These are phyloP conservation scores for Heteronetta atricapilla DNA, from an alignment of 2,113 vertebrate species.

Conservation along the genomic window DNA sequence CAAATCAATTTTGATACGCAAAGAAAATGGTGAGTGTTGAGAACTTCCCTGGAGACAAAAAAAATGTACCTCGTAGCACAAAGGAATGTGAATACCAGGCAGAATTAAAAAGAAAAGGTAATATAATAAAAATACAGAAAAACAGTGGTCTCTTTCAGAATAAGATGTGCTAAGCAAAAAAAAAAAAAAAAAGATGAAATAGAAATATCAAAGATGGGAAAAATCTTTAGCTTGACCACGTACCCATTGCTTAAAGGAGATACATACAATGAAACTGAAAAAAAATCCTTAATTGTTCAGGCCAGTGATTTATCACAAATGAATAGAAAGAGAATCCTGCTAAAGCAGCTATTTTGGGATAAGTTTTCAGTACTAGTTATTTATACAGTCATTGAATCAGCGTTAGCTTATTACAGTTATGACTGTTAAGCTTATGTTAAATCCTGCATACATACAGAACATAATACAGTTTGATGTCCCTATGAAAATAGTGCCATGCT, in stretches of 20 bases:
- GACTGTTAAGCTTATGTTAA: conserved; percentile 60
- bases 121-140: neutral
- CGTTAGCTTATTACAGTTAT: conserved; percentile 57
- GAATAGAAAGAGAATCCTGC: conserved; percentile 19
- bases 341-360: conserved; percentile 25
- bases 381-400: conserved; percentile 51
- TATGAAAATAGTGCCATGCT: conserved; percentile 46
- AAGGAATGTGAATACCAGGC: neutral
- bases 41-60: neutral
- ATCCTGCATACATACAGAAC: conserved; percentile 17
- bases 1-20: neutral
- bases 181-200: neutral
- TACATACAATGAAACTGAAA: conserved; percentile 28
- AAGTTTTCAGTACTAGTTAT: conserved; percentile 38
- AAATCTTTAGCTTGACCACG: neutral
- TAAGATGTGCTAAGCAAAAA: neutral
- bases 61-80: neutral
- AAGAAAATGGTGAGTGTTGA: neutral
- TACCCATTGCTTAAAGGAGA: neutral
- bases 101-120: neutral
- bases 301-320: conserved; percentile 6
- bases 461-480: conserved; percentile 59
- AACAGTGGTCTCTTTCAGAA: neutral
- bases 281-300: conserved; percentile 32
- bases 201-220: neutral